These are phyloP conservation scores for Nomada ferruginata DNA, from an alignment of 2,888 invertebrate species.

Conservation along the genomic window DNA sequence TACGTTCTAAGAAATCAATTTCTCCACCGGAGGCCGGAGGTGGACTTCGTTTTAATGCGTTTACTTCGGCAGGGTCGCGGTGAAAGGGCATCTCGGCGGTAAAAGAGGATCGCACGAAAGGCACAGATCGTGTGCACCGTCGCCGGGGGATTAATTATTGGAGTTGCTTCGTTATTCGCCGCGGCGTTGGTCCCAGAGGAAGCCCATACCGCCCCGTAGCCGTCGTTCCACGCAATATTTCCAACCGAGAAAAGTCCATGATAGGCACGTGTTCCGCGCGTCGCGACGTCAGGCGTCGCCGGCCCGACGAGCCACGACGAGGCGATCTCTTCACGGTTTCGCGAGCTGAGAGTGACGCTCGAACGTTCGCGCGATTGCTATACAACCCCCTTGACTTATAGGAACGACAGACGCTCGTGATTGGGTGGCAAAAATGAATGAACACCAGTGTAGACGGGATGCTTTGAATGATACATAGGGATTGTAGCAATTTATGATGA, in stretches of 20 bases:
- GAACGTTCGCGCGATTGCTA: constrained; percentile 7
- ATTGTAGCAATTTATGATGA: too few relatives aligned
- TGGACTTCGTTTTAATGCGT: constrained; percentile 20
- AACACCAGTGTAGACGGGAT: too few relatives aligned
- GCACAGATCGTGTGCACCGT: neutral
- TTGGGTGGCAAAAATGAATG: too few relatives aligned
- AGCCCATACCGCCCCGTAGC: neutral
- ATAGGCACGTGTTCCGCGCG: constrained; percentile 1
- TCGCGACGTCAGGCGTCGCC: neutral
- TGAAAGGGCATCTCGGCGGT: constrained; percentile 1
- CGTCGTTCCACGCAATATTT: constrained; percentile 7
- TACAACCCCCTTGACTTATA: too few relatives aligned
- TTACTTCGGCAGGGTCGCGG: neutral
- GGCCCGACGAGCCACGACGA: neutral
- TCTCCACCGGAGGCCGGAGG: neutral
- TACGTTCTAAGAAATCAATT: constrained; percentile 18
- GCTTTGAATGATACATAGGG: too few relatives aligned
- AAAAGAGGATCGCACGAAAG: neutral
- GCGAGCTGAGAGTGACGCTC: constrained; percentile 22
- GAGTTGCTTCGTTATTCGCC: constrained; percentile 36
- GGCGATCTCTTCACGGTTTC: constrained; percentile 12
- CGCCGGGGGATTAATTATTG: constrained; percentile 49
- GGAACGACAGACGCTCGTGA: too few relatives aligned
- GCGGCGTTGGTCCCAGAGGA: neutral
- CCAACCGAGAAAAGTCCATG: neutral